Evolutionary conservation across 2,797 vertebrate species (phyloP).

Genomic region (Avahi laniger): DNA sequence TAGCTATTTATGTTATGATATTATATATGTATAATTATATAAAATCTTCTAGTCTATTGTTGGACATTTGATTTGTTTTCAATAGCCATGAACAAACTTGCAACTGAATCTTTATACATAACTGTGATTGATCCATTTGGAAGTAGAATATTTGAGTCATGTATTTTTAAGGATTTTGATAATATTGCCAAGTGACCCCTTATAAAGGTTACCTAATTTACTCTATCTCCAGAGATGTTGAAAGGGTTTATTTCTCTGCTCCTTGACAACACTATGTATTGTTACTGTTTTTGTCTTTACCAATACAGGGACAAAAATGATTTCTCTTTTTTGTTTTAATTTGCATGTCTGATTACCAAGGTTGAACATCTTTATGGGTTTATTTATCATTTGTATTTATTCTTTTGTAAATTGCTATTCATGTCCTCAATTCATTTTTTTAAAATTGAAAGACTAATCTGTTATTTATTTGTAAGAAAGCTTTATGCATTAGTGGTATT

Average conservation of each 20-base stretch:
- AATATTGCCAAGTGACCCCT: not conserved
- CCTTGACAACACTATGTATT: not conserved
- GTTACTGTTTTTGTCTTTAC: not conserved
- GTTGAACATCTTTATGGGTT: not conserved
- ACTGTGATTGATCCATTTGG: not conserved
- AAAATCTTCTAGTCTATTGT: not conserved
- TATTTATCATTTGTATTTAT: slow-evolving; percentile 14
- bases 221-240: not conserved
- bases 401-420: slow-evolving; percentile 35
- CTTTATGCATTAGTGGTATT: not conserved
- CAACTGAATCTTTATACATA: not conserved
- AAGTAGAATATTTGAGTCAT: not conserved
- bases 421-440: not conserved
- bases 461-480: not conserved
- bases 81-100: no score
- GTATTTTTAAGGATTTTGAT: slow-evolving; percentile 7
- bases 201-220: not conserved
- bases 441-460: not conserved
- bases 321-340: slow-evolving; percentile 29
- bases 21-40: not conserved
- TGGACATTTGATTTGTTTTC: not conserved
- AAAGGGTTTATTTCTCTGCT: not conserved
- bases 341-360: slow-evolving; percentile 31
- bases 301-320: not conserved
- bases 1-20: not conserved